A percentile compares a stretch with the other conserved stretches of the same genome.
These are phyloP conservation scores for Forficula auricularia DNA, from an alignment of 1,140 invertebrate genomes.

Conservation along the genomic window DNA sequence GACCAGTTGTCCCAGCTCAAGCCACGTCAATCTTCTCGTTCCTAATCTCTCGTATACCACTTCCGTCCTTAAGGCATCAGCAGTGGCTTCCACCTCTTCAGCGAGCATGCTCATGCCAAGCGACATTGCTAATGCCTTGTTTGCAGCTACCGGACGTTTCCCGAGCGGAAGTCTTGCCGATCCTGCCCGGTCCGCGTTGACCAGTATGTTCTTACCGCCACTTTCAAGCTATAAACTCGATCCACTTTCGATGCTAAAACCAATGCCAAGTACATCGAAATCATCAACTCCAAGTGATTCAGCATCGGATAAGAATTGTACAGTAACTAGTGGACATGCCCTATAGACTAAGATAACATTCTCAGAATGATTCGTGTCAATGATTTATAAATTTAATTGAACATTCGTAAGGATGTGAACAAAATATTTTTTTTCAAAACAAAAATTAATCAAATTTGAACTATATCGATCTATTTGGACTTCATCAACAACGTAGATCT, in stretches of 20 bases:
- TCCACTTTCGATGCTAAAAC: conserved; percentile 6
- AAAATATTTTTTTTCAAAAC: too few species aligned
- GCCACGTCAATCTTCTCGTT: conserved; percentile 7
- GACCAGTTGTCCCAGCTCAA: too few species aligned
- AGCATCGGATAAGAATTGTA: conserved; percentile 3
- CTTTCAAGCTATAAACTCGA: too few species aligned
- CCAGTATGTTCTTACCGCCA: too few species aligned
- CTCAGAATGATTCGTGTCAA: too few species aligned
- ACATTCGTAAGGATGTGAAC: too few species aligned
- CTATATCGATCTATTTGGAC: too few species aligned
- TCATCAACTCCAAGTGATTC: not conserved
- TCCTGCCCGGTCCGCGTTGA: too few species aligned
- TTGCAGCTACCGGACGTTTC: conserved; percentile 35
- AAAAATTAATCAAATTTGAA: too few species aligned
- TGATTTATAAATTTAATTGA: too few species aligned
- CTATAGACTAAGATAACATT: not conserved
- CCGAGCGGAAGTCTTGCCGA: conserved; percentile 15
- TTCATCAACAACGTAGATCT: too few species aligned
- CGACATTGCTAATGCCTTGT: conserved; percentile 37
- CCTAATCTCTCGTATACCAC: not conserved
- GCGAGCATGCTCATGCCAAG: conserved; percentile 34
- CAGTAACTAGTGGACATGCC: conserved; percentile 7
- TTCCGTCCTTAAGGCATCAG: not conserved
- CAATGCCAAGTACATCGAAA: conserved; percentile 7
- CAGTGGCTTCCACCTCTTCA: conserved; percentile 22